These are phyloP conservation scores for Stegostoma tigrinum DNA, from an alignment of 2,113 vertebrate species.

Conservation along the genomic window DNA sequence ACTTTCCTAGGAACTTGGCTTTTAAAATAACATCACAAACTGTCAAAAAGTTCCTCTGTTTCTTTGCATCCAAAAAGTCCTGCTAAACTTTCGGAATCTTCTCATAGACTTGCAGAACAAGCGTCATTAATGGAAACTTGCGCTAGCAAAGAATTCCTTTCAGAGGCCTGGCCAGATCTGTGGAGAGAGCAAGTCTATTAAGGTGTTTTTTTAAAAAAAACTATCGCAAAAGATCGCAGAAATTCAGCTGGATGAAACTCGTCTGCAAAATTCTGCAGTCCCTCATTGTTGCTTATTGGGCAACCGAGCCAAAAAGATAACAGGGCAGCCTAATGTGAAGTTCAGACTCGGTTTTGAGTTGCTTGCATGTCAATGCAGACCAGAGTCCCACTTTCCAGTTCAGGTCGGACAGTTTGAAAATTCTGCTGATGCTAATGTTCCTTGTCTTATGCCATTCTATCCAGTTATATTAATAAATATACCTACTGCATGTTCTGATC, in stretches of 20 bases:
- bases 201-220: too few relatives aligned
- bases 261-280: too few relatives aligned
- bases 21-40: background rate
- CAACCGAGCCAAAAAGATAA: too few relatives aligned
- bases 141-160: too few relatives aligned
- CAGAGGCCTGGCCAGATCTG: too few relatives aligned
- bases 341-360: background rate
- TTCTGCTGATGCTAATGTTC: background rate
- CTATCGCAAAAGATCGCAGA: too few relatives aligned
- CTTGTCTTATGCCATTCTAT: background rate
- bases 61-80: background rate
- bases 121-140: background rate
- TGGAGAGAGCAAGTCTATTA: too few relatives aligned
- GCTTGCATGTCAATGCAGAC: background rate
- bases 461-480: background rate
- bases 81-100: background rate
- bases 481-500: background rate
- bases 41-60: background rate
- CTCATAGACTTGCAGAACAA: background rate
- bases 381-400: background rate
- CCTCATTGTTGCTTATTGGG: too few relatives aligned
- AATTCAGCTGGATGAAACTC: too few relatives aligned
- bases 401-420: background rate
- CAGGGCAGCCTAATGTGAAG: too few relatives aligned
- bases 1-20: background rate